These are phyloP conservation scores for Hypomecis atomaria DNA, from an alignment of 2,888 invertebrate genomes.

Conservation along the genomic window DNA sequence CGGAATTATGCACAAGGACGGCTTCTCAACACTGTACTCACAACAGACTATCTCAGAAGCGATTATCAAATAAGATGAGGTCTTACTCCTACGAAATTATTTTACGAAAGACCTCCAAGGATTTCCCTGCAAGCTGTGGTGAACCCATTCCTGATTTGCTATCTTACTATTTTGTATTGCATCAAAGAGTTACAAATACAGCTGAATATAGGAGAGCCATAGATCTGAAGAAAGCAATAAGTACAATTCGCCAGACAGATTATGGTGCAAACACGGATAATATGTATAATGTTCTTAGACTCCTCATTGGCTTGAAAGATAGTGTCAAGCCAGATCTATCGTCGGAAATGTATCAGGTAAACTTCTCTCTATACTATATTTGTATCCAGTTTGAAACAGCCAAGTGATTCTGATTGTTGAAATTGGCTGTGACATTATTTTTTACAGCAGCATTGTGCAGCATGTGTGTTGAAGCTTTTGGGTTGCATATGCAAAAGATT, in stretches of 20 bases:
- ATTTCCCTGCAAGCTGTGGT: constrained; percentile 50
- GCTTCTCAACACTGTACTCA: constrained; percentile 63
- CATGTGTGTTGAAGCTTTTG: too few relatives aligned
- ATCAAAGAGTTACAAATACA: constrained; percentile 69
- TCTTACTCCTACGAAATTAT: constrained; percentile 74
- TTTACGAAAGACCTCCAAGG: constrained; percentile 65
- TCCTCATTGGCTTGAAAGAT: constrained; percentile 65
- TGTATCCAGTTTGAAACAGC: too few relatives aligned
- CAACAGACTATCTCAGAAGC: constrained; percentile 63
- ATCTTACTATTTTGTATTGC: constrained; percentile 65
- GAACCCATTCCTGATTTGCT: constrained; percentile 71
- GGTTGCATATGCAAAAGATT: too few relatives aligned
- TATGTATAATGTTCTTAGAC: constrained; percentile 60
- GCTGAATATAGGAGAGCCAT: constrained; percentile 67
- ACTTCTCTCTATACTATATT: constrained; percentile 10
- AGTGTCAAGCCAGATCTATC: constrained; percentile 64
- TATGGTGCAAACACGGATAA: constrained; percentile 61
- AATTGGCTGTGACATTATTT: too few relatives aligned
- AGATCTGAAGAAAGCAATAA: constrained; percentile 67
- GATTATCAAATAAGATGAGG: constrained; percentile 66
- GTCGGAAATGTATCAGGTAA: constrained; percentile 70
- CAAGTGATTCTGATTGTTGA: too few relatives aligned
- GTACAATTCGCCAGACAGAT: constrained; percentile 56
- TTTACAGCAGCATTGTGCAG: too few relatives aligned
- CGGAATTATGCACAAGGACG: constrained; percentile 69